Percentiles rank a stretch among this genome's conserved stretches.
These are phyloP conservation scores for Drosophila serrata DNA, from an alignment of 1,140 invertebrate genomes.

Conservation along the genomic window DNA sequence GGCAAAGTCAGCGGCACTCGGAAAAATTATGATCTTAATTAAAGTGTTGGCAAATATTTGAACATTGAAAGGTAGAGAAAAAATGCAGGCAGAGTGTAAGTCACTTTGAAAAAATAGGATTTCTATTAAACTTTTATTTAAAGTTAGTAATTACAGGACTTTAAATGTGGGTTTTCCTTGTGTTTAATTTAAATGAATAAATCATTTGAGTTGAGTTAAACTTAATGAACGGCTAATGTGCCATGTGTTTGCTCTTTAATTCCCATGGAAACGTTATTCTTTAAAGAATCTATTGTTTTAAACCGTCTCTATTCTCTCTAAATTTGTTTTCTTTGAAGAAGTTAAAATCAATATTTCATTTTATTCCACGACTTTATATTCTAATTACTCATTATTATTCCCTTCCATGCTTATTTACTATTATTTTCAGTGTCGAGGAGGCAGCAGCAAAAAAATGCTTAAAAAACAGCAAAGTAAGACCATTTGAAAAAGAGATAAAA, in stretches of 20 bases:
- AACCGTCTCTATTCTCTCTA: neutral
- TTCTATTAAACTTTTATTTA: neutral
- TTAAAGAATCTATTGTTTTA: neutral
- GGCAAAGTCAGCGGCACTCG: neutral
- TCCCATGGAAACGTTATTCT: neutral
- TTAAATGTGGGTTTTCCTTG: neutral
- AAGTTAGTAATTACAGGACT: neutral
- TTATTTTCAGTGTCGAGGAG: slow-evolving; percentile 18
- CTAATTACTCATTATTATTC: neutral
- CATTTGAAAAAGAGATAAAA: slow-evolving; percentile 36
- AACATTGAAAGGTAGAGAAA: neutral
- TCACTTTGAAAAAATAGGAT: neutral
- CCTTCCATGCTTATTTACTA: neutral
- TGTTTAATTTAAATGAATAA: no score
- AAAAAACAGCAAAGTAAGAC: slow-evolving; percentile 12
- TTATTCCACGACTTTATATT: neutral
- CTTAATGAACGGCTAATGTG: neutral
- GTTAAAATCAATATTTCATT: neutral
- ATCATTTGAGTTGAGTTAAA: neutral
- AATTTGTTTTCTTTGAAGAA: neutral
- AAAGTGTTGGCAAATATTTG: neutral
- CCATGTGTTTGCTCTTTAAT: neutral
- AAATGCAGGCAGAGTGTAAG: neutral
- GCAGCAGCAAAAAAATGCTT: neutral
- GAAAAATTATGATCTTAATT: neutral